Base-by-base conservation (phyloP, 2,888 invertebrate species). In the Brenthis ino region DNA sequence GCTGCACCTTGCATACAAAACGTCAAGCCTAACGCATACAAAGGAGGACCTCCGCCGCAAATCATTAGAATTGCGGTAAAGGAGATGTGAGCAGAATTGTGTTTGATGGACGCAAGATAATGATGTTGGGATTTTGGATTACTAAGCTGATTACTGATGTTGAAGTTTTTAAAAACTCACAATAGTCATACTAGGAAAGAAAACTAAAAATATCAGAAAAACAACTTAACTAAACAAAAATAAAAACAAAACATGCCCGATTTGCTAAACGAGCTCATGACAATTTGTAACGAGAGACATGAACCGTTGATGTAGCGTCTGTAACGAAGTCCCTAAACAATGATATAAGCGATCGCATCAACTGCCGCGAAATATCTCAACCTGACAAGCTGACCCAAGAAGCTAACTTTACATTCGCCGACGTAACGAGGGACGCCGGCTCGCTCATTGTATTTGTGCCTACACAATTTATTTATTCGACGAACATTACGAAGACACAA, bases 401-500 rank as follows among this genome's bases (percentile, higher is more conserved):
- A 85, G 85, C 85, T 80, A 82, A 78, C 90, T 91, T 89, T 90
- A 88, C 89, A 90, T 87, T 88, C 86, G 87, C 90, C 89, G 91
- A 87, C 90, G 88, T 93, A 92, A 93, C 92, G 92, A 93, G 88
- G 84, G 87, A 89, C 86, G 88, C 87, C 86, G 83, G 79, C 82
- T 82, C 83, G 83, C 85, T 92, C 92, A 92, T 92, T 91, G 92
- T 92, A 91, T 91, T 91, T 92, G 90, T 91, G 88, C 89, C 85
- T 88, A 87, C 86, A 85, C 89, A 85, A 91, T 91, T 91, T 92
- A 92, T 92, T 91, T 91, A 93, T 93, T 91, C 91, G 89, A 87
- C 87, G 88, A 91, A 92, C 91, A 92, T 92, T 91, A 91, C 91
- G 89, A 85, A 87, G 90, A 91, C 92, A 93, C 92, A 91, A 92